Evolutionary conservation across 2,797 vertebrate species (phyloP).

Genomic region (Alca torda): DNA sequence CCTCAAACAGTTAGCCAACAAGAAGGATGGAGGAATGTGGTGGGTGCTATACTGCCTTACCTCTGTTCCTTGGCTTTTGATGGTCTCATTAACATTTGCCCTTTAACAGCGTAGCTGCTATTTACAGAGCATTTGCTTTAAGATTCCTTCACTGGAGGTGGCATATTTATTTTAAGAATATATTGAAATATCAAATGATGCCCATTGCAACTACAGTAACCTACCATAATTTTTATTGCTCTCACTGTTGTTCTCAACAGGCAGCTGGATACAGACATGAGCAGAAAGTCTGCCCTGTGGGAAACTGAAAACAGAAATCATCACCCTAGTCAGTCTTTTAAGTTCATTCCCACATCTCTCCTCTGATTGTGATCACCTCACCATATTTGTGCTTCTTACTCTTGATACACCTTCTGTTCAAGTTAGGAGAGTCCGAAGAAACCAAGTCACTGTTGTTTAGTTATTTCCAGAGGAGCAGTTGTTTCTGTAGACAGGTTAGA

Average conservation of each 20-base stretch:
- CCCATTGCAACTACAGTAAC: neutral
- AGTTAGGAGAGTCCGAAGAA: neutral
- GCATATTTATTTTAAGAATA: neutral
- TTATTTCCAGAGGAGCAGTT: neutral
- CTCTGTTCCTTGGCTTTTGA: neutral
- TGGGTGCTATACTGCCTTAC: neutral
- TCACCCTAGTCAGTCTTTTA: neutral
- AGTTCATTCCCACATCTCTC: neutral
- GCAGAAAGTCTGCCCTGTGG: neutral
- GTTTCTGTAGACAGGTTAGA: neutral
- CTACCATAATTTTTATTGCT: neutral
- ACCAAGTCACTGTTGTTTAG: neutral
- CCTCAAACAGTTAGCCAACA: neutral
- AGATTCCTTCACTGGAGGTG: neutral
- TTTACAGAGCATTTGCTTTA: neutral
- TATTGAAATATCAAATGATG: neutral
- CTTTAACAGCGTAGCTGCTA: neutral
- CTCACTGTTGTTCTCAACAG: neutral
- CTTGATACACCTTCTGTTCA: neutral
- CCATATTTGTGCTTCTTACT: neutral
- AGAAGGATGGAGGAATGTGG: neutral
- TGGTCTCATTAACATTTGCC: neutral
- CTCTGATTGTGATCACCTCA: neutral
- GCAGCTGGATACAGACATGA: neutral
- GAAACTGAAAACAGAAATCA: neutral